These are phyloP conservation scores for Boloria selene DNA, from an alignment of 2,888 invertebrate species.

Conservation along the genomic window DNA sequence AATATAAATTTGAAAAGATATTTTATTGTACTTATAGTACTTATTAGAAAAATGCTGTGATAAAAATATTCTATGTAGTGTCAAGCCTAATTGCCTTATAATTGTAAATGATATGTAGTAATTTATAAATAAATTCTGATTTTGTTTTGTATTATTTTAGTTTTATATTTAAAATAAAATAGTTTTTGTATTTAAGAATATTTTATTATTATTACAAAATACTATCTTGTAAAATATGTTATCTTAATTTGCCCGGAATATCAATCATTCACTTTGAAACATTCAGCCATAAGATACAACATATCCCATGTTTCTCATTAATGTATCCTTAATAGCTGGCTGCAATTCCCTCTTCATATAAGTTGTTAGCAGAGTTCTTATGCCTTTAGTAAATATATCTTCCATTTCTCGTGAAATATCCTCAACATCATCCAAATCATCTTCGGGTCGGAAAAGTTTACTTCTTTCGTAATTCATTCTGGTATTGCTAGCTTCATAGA, in stretches of 20 bases:
- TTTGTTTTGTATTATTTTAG: conserved; percentile 8
- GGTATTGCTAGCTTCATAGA: conserved; percentile 63
- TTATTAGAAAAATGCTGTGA: conserved; percentile 6
- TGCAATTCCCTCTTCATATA: conserved; percentile 93
- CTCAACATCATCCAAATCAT: conserved; percentile 83
- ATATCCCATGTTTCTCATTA: conserved; percentile 94
- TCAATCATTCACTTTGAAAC: conserved; percentile 5
- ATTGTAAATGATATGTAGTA: conserved; percentile 1
- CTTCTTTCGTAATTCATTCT: conserved; percentile 74
- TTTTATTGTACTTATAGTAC: background rate
- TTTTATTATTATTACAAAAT: background rate
- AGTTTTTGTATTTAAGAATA: background rate
- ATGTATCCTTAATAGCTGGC: conserved; percentile 91
- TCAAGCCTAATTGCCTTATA: conserved; percentile 11
- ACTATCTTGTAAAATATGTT: conserved; percentile 7
- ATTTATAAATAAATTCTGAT: conserved; percentile 2
- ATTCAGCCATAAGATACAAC: conserved; percentile 90
- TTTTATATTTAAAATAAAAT: background rate
- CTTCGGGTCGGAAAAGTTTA: conserved; percentile 76
- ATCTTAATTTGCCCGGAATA: background rate
- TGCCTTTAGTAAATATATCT: conserved; percentile 92
- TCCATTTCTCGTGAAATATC: conserved; percentile 91
- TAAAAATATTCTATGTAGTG: background rate
- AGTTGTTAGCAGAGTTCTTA: conserved; percentile 88
- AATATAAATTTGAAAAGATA: background rate